Evolutionary conservation across 1,140 invertebrate genomes (phyloP).

Genomic region (Papilio xuthus): DNA sequence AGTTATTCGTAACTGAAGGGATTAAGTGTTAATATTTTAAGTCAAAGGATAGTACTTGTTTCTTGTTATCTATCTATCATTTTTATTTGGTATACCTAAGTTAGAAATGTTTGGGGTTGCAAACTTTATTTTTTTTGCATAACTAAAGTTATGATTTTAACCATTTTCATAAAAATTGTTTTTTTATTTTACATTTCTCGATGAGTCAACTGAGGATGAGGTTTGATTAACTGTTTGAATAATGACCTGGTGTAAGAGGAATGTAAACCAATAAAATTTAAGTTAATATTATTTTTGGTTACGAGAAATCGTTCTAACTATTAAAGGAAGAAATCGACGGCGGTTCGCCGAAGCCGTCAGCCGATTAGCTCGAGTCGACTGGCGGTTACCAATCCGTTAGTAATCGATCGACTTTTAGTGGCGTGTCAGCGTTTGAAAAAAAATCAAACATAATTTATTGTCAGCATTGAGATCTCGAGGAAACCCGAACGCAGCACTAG

Average conservation of each 20-base stretch:
- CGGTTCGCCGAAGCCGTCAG: conserved; percentile 71
- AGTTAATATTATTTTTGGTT: conserved; percentile 56
- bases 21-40: not conserved
- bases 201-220: not conserved
- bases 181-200: not conserved
- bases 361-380: conserved; percentile 72
- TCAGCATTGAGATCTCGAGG: conserved; percentile 76
- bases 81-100: not conserved
- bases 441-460: conserved; percentile 78
- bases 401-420: conserved; percentile 80
- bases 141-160: not conserved
- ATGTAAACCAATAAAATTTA: conserved; percentile 45
- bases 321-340: conserved; percentile 77
- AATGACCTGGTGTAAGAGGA: conserved; percentile 20
- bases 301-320: conserved; percentile 71
- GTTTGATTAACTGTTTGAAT: not conserved
- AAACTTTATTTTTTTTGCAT: not conserved
- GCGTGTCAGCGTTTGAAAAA: conserved; percentile 79
- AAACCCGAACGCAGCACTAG: conserved; percentile 76
- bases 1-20: not conserved
- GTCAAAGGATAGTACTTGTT: no score
- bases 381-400: conserved; percentile 73
- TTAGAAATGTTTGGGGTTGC: not conserved
- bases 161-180: not conserved
- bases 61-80: no score